Evolutionary conservation across 2,113 vertebrate species (phyloP), one percentile per base, ranked within the genome.

Genomic region (Apistogramma diplotaenia): DNA sequence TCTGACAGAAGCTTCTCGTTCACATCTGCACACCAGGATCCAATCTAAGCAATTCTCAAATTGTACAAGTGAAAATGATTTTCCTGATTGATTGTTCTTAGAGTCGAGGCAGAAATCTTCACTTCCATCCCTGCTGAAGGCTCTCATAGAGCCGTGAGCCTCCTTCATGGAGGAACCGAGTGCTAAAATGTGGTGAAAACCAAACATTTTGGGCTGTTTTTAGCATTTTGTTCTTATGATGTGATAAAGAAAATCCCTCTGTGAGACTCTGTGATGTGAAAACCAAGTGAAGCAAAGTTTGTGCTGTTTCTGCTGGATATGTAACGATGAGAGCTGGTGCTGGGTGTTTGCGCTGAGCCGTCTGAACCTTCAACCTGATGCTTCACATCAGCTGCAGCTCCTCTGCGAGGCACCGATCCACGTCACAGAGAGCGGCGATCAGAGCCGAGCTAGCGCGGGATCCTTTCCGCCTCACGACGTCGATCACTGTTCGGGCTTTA

Each of bases 241-340:
- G 31, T 7, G 6, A 33, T 33, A 33, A 33, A 33, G 31, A 33
- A 33, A 33, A 33, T 33, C n/a, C n/a, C n/a, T n/a, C n/a, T n/a
- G n/a, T n/a, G n/a, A n/a, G n/a, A n/a, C n/a, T n/a, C 31, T 33
- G 31, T 33, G 31, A 33, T 2, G 6, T 33, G 6, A 33, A 33
- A 33, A 33, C 6, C 7, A 33, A 33, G 8, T 33, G 31, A 31
- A 31, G 29, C 29, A 31, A 33, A 33, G 31, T 33, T 33, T 33
- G 6, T 8, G 25, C 16, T 0, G 23, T 57, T 6, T 27, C 8
- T 29, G 27, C 23, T 29, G 23, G 13, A 56, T 23, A 6, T 15
- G 25, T 23, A 57, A 57, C 15, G 7, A 13, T 58, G 4, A 29
- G 13, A 18, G 56, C 25, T 58, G 56, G 25, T 58, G 18, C 25